Evolutionary conservation across 2,797 vertebrate genomes (phyloP), one percentile per base, ranked within the genome.

Genomic region (Melanotaenia trifasciata): DNA sequence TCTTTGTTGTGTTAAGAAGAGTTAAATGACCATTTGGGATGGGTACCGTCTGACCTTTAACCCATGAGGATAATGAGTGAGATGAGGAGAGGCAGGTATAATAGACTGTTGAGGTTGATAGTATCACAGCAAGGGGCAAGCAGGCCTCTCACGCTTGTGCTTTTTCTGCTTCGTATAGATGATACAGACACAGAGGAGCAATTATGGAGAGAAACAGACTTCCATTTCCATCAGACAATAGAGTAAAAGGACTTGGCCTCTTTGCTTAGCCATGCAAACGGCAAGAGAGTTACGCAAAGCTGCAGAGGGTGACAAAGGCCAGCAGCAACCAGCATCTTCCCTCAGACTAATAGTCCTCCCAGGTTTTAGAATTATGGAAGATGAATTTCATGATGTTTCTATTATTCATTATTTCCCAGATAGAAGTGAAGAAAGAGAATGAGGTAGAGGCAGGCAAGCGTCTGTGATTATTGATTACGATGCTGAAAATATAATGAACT

Each of bases 1-100:
- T 92, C 90, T 90, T 90, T 93, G 90, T 92, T 91, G 89, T 93
- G 89, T 88, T 91, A 94, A 76, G 72, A 90, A 87, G 79, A 92
- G 94, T 94, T 94, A 95, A 96, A 94, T 93, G 93, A 94, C 93
- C 94, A 87, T 57, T 88, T 63, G 86, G 89, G 89, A 91, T 70
- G 65, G 86, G 68, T 88, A 81, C 54, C 84, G 76, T 78, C 83
- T 92, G 91, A 85, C 92, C 92, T 94, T 79, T 92, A 88, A 95
- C 92, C 90, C 89, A 59, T 56, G 80, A 61, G 80, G 80, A 87
- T 93, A 96, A 95, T 94, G 91, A 95, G 85, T 85, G 80, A 90
- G 90, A 93, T 88, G 93, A 92, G 80, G 87, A 77, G 86, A 13
- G 61, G 78, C 81, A 89, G 86, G 83, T 90, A 16, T 65, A 89